A percentile compares a stretch with the other conserved stretches of the same genome.
These are phyloP conservation scores for Cataglyphis altisquamis DNA, from an alignment of 2,888 invertebrate genomes.

Conservation along the genomic window DNA sequence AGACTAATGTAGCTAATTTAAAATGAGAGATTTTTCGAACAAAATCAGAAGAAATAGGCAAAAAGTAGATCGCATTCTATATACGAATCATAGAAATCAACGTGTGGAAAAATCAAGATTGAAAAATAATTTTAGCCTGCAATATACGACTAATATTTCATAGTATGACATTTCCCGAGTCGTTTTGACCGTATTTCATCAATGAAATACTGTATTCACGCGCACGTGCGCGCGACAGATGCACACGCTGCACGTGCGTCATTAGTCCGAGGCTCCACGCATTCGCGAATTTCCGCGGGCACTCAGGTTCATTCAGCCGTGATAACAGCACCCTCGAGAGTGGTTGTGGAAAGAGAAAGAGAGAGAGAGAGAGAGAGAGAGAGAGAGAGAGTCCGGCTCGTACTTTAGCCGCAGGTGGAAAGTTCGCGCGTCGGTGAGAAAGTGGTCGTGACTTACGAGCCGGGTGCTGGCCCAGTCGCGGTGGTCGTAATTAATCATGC, in stretches of 20 bases:
- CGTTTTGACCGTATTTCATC: background rate
- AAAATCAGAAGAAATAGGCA: background rate
- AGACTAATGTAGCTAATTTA: background rate
- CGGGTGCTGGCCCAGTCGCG: conserved; percentile 21
- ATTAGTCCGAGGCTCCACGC: conserved; percentile 17
- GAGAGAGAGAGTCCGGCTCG: conserved; percentile 13
- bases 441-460: conserved; percentile 55
- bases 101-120: background rate
- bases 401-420: conserved; percentile 40
- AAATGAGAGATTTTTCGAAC: background rate
- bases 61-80: background rate
- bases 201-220: conserved; percentile 28
- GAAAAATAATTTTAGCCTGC: background rate
- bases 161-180: background rate
- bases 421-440: conserved; percentile 44
- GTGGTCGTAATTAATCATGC: conserved; percentile 59
- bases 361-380: background rate
- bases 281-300: conserved; percentile 38
- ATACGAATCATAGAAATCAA: background rate
- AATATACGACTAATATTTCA: background rate
- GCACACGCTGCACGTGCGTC: conserved; percentile 21
- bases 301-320: conserved; percentile 35
- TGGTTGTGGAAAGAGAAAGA: background rate
- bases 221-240: background rate
- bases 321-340: conserved; percentile 43